Conservation (phyloP, 2,113 vertebrate species). For the Guaruba guarouba region DNA sequence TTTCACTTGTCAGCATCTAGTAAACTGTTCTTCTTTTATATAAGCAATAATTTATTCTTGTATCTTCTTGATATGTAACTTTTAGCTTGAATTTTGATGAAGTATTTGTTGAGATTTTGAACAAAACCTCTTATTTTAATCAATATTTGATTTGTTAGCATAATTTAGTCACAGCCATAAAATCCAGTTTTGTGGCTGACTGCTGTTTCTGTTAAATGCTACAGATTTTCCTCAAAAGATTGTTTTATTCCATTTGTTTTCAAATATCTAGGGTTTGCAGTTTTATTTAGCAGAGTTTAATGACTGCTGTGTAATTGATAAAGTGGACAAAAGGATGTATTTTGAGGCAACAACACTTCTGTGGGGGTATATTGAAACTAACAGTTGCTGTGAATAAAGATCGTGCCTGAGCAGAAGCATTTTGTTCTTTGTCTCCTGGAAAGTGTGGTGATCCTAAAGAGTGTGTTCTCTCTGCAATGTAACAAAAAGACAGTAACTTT, state of each 20-base stretch:
- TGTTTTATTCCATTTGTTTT: neutral
- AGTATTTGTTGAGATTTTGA: neutral
- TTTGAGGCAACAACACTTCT: neutral
- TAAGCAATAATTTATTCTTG: neutral
- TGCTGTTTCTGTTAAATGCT: neutral
- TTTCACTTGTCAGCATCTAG: neutral
- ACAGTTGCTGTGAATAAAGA: neutral
- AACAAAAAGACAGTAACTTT: neutral
- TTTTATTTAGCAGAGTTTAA: neutral
- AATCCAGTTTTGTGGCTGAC: neutral
- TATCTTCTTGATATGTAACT: neutral
- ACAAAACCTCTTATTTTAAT: neutral
- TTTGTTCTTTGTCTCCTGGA: neutral
- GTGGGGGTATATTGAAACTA: neutral
- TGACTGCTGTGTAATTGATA: neutral
- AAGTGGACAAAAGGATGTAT: neutral
- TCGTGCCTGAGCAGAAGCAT: neutral
- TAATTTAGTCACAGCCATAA: neutral
- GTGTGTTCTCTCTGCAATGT: neutral
- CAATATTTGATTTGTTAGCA: neutral
- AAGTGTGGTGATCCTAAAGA: neutral
- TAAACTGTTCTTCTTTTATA: neutral
- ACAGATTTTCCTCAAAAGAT: neutral
- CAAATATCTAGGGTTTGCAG: neutral
- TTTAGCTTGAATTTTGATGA: neutral